Base-by-base conservation (phyloP, 2,888 invertebrate genomes). In the Hofmannophila pseudospretella region DNA sequence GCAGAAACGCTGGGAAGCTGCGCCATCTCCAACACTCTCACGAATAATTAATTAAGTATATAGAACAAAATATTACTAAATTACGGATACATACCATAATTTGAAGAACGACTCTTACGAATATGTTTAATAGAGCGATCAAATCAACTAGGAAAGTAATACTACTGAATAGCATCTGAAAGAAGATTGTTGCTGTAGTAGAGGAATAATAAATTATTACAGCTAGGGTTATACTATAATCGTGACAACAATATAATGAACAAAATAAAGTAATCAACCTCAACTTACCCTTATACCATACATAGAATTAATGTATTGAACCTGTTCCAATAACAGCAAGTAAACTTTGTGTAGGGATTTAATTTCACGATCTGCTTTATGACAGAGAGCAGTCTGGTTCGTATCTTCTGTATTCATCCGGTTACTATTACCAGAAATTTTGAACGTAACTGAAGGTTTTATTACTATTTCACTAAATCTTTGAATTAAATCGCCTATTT, bases 121-220 rank as follows among this genome's bases (percentile, higher is more conserved):
- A 38, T 7, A 44, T 31, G 26, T 48, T 46, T 0, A 44, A 36
- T 20, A 42, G 42, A 11, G 38, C 36, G 13, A 46, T 38, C 36
- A 39, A 44, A 13, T 48, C 48, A 4, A 45, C 37, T 10, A 48
- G 33, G 10, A 48, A 16, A 25, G 45, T 44, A n/a, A 46, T 9
- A 23, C 45, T 38, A 13, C 41, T 48, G 10, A 48, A 30, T 25
- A 49, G 1, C 0, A 44, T 32, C 32, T 39, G 36, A 3, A 42
- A 32, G 7, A n/a, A 3, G n/a, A n/a, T n/a, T n/a, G n/a, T n/a
- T n/a, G n/a, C n/a, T n/a, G n/a, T n/a, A n/a, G n/a, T n/a, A n/a
- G n/a, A n/a, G n/a, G n/a, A n/a, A n/a, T n/a, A n/a, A n/a, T n/a
- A n/a, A n/a, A n/a, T n/a, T n/a, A n/a, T n/a, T n/a, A n/a, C n/a